A percentile compares a stretch with the other conserved stretches of the same genome.
Conservation (phyloP, 2,797 vertebrate species). For the Melanogrammus aeglefinus region DNA sequence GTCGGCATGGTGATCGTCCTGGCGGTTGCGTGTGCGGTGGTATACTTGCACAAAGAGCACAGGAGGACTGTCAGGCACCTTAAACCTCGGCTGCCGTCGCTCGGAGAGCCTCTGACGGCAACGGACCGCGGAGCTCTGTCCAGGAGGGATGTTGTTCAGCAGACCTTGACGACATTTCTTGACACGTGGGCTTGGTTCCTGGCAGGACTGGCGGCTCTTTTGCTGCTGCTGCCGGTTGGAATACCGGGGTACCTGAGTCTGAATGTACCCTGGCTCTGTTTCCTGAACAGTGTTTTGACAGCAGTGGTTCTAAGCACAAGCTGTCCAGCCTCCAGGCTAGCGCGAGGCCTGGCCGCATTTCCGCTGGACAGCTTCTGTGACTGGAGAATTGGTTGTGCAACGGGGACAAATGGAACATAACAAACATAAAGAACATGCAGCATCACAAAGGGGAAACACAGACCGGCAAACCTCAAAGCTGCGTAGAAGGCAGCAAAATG, state of each 20-base stretch:
- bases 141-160: slow-evolving; percentile 56
- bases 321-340: slow-evolving; percentile 42
- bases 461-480: not conserved
- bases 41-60: slow-evolving; percentile 37
- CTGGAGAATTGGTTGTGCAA: slow-evolving; percentile 72
- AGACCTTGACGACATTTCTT: slow-evolving; percentile 71
- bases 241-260: slow-evolving; percentile 83
- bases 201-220: slow-evolving; percentile 54
- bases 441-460: not conserved
- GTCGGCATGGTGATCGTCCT: slow-evolving; percentile 51
- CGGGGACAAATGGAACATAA: not conserved
- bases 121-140: slow-evolving; percentile 7
- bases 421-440: not conserved
- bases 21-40: slow-evolving; percentile 34
- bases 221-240: slow-evolving; percentile 57
- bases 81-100: slow-evolving; percentile 5
- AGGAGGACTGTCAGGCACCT: slow-evolving; percentile 8
- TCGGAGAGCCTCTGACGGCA: not conserved
- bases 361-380: slow-evolving; percentile 79
- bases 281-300: slow-evolving; percentile 83
- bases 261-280: slow-evolving; percentile 83
- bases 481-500: slow-evolving; percentile 13
- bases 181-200: slow-evolving; percentile 80
- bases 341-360: slow-evolving; percentile 25
- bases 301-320: slow-evolving; percentile 69